These are phyloP conservation scores for Astropecten irregularis DNA, from an alignment of 53 echinoderm and acorn worm species.

Conservation along the genomic window DNA sequence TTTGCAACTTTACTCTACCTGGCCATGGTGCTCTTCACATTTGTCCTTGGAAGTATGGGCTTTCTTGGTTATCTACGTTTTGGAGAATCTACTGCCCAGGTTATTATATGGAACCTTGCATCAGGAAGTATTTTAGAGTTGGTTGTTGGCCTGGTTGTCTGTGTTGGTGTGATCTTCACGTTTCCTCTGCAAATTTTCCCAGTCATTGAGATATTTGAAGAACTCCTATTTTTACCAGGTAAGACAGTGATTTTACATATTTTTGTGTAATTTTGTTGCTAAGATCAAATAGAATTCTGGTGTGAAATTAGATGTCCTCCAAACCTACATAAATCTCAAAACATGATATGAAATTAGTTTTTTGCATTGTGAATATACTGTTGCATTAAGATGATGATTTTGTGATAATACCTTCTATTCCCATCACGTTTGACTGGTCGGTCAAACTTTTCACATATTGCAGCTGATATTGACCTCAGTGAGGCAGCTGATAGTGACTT, in stretches of 20 bases:
- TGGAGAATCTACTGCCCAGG: slow-evolving; percentile 73
- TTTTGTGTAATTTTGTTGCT: neutral
- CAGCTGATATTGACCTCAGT: no score
- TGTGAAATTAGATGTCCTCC: neutral
- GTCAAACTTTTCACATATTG: no score
- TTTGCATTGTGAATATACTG: no score
- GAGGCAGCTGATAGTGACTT: no score
- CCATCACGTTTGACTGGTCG: no score
- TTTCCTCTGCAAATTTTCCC: slow-evolving; percentile 88
- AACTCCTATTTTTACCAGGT: slow-evolving; percentile 76
- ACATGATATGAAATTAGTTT: neutral
- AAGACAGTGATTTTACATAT: no score
- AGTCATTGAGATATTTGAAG: slow-evolving; percentile 81
- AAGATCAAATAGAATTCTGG: neutral
- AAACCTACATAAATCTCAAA: neutral
- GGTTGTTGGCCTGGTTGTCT: slow-evolving; percentile 69
- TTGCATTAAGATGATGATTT: no score
- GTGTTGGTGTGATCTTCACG: slow-evolving; percentile 85
- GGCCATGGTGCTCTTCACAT: slow-evolving; percentile 73
- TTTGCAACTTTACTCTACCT: slow-evolving; percentile 83
- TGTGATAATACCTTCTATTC: no score
- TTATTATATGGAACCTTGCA: slow-evolving; percentile 83
- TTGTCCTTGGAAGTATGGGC: slow-evolving; percentile 79
- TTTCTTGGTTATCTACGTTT: slow-evolving; percentile 82
- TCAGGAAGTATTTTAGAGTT: slow-evolving; percentile 28